Evolutionary conservation across 2,888 invertebrate genomes (phyloP).

Genomic region (Stratiomys singularior): DNA sequence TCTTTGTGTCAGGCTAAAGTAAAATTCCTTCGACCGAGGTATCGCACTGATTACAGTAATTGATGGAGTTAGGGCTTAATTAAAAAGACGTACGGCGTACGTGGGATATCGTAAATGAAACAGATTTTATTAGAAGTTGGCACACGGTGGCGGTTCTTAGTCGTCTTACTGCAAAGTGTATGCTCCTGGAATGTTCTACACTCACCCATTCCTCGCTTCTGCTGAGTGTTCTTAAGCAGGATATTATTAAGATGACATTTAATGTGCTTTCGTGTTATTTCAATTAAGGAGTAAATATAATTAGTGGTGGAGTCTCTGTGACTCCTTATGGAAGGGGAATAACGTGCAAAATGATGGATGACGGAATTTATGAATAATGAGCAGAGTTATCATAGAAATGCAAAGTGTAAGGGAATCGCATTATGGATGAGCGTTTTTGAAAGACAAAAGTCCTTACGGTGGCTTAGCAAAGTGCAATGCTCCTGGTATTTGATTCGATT

Average conservation of each 20-base stretch:
- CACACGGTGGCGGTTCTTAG: conserved; percentile 20
- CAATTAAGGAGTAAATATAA: conserved; percentile 53
- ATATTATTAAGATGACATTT: conserved; percentile 53
- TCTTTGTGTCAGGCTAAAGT: conserved; percentile 13
- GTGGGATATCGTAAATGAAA: conserved; percentile 53
- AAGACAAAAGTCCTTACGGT: neutral
- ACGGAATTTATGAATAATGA: neutral
- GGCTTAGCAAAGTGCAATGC: too few relatives aligned
- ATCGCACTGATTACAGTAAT: conserved; percentile 51
- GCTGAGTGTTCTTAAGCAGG: conserved; percentile 45
- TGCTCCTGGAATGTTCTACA: conserved; percentile 7
- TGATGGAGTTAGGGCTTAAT: conserved; percentile 51
- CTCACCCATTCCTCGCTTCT: conserved; percentile 14
- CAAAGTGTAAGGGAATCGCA: neutral
- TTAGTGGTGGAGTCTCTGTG: conserved; percentile 49
- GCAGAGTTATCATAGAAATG: neutral
- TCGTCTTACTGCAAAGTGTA: neutral
- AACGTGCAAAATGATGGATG: neutral
- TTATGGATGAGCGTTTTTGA: too few relatives aligned
- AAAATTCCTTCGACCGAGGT: conserved; percentile 30
- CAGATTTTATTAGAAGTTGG: conserved; percentile 52
- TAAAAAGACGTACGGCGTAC: conserved; percentile 53
- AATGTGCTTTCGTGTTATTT: conserved; percentile 53
- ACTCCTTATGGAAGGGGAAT: neutral
- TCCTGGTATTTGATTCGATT: too few relatives aligned